Percentiles rank a stretch among this genome's conserved stretches.
These are phyloP conservation scores for Styela plicata DNA, from an alignment of 23 tunicate species.

Conservation along the genomic window DNA sequence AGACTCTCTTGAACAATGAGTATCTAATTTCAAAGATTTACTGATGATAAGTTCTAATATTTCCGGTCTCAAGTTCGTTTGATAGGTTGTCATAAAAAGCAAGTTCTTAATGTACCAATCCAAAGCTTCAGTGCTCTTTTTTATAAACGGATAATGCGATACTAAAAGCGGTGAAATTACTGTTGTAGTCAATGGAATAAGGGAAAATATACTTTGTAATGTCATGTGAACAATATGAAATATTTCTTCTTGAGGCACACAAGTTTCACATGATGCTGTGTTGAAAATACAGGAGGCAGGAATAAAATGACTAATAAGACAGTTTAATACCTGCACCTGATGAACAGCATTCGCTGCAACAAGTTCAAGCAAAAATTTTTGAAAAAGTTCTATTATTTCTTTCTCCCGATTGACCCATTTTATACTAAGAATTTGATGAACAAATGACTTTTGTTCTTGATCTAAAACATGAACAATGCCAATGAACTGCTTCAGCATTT, in stretches of 20 bases:
- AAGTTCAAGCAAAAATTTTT: slow-evolving; percentile 41
- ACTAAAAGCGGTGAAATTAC: slow-evolving; percentile 1
- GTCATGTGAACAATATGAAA: slow-evolving; percentile 31
- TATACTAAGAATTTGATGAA: slow-evolving; percentile 30
- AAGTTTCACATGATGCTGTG: not conserved
- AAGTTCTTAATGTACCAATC: slow-evolving; percentile 51
- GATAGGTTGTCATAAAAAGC: slow-evolving; percentile 42
- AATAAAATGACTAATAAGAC: slow-evolving; percentile 22
- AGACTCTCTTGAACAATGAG: not conserved
- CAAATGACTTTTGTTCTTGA: slow-evolving; percentile 37
- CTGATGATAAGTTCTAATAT: slow-evolving; percentile 46
- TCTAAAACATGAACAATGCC: slow-evolving; percentile 40
- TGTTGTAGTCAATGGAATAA: slow-evolving; percentile 43
- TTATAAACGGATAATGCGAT: slow-evolving; percentile 41
- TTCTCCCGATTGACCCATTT: slow-evolving; percentile 72
- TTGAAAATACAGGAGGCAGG: slow-evolving; percentile 8
- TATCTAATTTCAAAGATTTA: slow-evolving; percentile 4
- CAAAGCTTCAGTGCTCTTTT: slow-evolving; percentile 30
- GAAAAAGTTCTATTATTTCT: slow-evolving; percentile 45
- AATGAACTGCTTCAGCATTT: slow-evolving; percentile 42
- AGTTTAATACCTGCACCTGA: slow-evolving; percentile 32
- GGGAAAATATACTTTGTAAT: slow-evolving; percentile 37
- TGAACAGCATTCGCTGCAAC: slow-evolving; percentile 69
- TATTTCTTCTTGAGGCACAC: slow-evolving; percentile 14
- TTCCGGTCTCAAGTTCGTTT: slow-evolving; percentile 31